A percentile compares a stretch with the other conserved stretches of the same genome.
These are phyloP conservation scores for Tortrix viridana DNA, from an alignment of 2,888 invertebrate genomes.

Conservation along the genomic window DNA sequence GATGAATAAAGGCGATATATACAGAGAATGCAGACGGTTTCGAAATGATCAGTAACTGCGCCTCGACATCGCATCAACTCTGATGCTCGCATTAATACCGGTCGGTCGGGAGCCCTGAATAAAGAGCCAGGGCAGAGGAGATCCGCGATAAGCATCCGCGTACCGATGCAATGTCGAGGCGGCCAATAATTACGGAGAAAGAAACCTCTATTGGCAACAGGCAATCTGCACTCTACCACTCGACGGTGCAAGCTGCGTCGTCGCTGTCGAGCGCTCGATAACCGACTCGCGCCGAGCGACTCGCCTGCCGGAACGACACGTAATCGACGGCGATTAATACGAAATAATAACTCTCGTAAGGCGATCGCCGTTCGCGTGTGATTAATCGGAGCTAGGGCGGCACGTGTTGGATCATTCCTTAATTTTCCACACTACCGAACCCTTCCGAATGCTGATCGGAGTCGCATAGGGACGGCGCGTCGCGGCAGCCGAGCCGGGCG, in stretches of 20 bases:
- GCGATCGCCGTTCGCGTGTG: constrained; percentile 7
- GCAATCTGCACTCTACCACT: constrained; percentile 16
- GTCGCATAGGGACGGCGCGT: constrained; percentile 8
- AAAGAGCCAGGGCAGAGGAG: not conserved
- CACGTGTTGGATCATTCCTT: not conserved
- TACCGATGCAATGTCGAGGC: constrained; percentile 15
- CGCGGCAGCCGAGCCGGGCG: constrained; percentile 10
- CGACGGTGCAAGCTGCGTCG: constrained; percentile 16
- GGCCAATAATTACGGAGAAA: constrained; percentile 11
- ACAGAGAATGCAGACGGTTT: constrained; percentile 54
- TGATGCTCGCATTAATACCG: not conserved
- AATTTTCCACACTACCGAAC: not conserved
- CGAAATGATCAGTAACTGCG: constrained; percentile 50
- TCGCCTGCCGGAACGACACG: constrained; percentile 20
- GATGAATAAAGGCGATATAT: constrained; percentile 55
- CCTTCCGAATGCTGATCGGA: not conserved
- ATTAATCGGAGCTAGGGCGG: not conserved
- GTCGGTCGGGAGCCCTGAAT: not conserved
- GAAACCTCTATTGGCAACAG: constrained; percentile 12
- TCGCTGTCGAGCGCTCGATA: constrained; percentile 11
- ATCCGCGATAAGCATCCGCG: not conserved
- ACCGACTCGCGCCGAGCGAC: constrained; percentile 20
- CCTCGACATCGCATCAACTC: constrained; percentile 37
- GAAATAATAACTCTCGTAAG: constrained; percentile 29
- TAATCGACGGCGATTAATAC: constrained; percentile 16